These are phyloP conservation scores for Caenorhabditis sp. DNA, from an alignment of 2,888 invertebrate genomes.

Conservation along the genomic window DNA sequence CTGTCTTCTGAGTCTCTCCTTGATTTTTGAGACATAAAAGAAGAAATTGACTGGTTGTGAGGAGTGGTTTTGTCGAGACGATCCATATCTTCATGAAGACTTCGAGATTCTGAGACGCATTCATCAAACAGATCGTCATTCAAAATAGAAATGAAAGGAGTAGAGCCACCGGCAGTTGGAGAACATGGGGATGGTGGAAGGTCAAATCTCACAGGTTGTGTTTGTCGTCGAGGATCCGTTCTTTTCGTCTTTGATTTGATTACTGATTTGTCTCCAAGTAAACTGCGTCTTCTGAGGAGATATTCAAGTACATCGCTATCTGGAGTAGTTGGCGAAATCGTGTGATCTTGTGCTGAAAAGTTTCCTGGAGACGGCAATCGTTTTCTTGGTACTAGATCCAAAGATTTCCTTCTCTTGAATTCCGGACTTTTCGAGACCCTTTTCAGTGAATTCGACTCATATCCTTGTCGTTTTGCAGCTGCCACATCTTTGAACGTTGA, in stretches of 20 bases:
- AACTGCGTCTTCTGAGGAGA: conserved; percentile 73
- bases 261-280: conserved; percentile 75
- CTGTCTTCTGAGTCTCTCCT: conserved; percentile 66
- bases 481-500: conserved; percentile 69
- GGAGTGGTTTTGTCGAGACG: conserved; percentile 67
- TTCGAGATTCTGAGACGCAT: conserved; percentile 71
- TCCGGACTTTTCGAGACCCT: conserved; percentile 67
- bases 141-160: conserved; percentile 73
- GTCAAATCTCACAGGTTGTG: conserved; percentile 82
- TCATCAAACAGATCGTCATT: conserved; percentile 73
- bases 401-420: conserved; percentile 72
- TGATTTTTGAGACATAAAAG: conserved; percentile 64
- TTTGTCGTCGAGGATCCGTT: conserved; percentile 83
- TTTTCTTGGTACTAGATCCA: conserved; percentile 80
- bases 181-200: conserved; percentile 70
- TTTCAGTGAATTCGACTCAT: conserved; percentile 63
- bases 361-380: conserved; percentile 81
- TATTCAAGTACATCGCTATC: conserved; percentile 81
- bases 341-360: conserved; percentile 82
- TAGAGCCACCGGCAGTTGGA: conserved; percentile 66
- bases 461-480: conserved; percentile 35
- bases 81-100: conserved; percentile 77
- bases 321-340: conserved; percentile 79
- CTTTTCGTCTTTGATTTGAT: conserved; percentile 66
- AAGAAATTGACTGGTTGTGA: conserved; percentile 58